Evolutionary conservation across 2,888 invertebrate genomes (phyloP).

Genomic region (Agapostemon virescens): DNA sequence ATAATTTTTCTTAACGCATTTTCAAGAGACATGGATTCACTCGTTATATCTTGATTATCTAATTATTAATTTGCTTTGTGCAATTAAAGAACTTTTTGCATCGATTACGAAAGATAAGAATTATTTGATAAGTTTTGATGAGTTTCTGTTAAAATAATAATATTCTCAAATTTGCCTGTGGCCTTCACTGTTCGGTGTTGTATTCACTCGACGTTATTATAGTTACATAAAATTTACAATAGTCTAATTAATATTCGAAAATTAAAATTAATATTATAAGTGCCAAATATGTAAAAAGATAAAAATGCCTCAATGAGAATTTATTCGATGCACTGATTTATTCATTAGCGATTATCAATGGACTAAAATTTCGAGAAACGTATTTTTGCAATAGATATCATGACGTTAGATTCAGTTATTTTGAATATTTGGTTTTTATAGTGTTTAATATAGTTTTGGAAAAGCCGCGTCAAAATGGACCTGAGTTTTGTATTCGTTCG

Average conservation of each 20-base stretch:
- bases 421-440: neutral
- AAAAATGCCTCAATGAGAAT: no score
- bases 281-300: neutral
- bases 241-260: no score
- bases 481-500: neutral
- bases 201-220: no score
- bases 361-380: neutral
- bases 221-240: no score
- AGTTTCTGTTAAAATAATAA: no score
- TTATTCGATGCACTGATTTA: neutral
- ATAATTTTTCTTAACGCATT: neutral
- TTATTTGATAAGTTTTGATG: no score
- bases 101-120: neutral
- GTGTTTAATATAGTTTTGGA: neutral
- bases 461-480: neutral
- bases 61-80: no score
- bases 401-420: neutral
- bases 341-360: neutral
- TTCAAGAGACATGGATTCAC: neutral
- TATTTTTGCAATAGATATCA: neutral
- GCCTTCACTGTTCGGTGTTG: no score
- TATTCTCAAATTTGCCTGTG: no score
- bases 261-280: no score
- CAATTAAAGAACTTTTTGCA: neutral
- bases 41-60: no score